phyloP scores from a whole-genome alignment of 2,797 vertebrate genomes.

The Iguana delicatissima region DNA sequence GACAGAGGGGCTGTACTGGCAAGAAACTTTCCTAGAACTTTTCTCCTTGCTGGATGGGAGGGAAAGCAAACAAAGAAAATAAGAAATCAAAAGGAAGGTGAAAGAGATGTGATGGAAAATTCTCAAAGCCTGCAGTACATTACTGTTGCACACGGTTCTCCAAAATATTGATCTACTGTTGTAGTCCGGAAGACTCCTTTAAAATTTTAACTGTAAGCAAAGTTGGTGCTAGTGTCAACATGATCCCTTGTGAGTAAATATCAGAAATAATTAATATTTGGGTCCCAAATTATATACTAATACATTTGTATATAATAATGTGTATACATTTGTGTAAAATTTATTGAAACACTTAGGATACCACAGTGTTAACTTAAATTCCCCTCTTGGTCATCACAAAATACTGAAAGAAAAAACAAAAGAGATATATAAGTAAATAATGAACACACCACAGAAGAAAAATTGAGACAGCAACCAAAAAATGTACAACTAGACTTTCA shows the following conservation, averaged over 20 bases:
- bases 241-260: neutral
- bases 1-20: too few species aligned
- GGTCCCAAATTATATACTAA: too few species aligned
- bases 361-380: neutral
- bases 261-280: neutral
- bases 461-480: neutral
- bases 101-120: neutral
- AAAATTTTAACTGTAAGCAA: neutral
- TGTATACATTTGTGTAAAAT: neutral
- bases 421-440: neutral
- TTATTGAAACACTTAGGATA: neutral
- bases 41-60: neutral
- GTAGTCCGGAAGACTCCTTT: neutral
- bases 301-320: too few species aligned
- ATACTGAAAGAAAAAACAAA: neutral
- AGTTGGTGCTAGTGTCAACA: neutral
- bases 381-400: neutral
- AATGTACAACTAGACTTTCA: neutral
- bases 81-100: neutral
- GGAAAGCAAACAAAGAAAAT: neutral
- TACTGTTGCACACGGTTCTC: neutral
- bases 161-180: neutral
- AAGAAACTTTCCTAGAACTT: neutral
- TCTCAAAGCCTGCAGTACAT: neutral
- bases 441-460: neutral